Conservation (phyloP, 2,888 invertebrate genomes). For the Acronicta leporina region DNA sequence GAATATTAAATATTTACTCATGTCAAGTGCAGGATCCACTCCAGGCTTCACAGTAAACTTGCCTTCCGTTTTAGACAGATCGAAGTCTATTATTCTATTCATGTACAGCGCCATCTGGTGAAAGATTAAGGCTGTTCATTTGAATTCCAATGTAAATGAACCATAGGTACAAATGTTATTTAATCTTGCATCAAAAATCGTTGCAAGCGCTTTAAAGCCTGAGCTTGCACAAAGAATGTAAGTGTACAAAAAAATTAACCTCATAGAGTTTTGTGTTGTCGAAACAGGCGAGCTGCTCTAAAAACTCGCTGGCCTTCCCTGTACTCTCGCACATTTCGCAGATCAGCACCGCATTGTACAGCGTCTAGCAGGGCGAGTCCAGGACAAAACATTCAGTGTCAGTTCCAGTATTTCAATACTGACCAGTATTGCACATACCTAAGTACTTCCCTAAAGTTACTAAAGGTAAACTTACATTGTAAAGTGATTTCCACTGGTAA, state of each 20-base stretch:
- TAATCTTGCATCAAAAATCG: too few relatives aligned
- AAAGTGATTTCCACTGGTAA: constrained; percentile 92
- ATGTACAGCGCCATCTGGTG: constrained; percentile 91
- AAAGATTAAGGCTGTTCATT: background rate
- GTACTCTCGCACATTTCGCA: constrained; percentile 90
- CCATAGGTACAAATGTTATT: too few relatives aligned
- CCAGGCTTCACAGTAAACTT: constrained; percentile 93
- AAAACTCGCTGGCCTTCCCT: constrained; percentile 82
- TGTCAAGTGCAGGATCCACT: constrained; percentile 93
- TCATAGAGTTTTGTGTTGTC: constrained; percentile 88
- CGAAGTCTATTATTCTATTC: constrained; percentile 92
- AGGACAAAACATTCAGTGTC: background rate
- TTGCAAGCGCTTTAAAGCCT: too few relatives aligned
- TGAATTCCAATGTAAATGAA: too few relatives aligned
- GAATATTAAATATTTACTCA: constrained; percentile 80
- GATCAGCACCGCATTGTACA: constrained; percentile 91
- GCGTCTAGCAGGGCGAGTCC: constrained; percentile 82
- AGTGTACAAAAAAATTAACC: constrained; percentile 56
- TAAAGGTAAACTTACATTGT: constrained; percentile 88
- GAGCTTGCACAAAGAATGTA: too few relatives aligned
- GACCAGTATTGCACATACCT: too few relatives aligned
- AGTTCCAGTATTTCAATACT: too few relatives aligned
- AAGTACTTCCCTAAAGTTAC: too few relatives aligned
- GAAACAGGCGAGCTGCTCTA: constrained; percentile 82
- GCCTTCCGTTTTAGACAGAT: constrained; percentile 88